Conservation (phyloP, 2,888 invertebrate genomes). For the Folsomia manolachei region DNA sequence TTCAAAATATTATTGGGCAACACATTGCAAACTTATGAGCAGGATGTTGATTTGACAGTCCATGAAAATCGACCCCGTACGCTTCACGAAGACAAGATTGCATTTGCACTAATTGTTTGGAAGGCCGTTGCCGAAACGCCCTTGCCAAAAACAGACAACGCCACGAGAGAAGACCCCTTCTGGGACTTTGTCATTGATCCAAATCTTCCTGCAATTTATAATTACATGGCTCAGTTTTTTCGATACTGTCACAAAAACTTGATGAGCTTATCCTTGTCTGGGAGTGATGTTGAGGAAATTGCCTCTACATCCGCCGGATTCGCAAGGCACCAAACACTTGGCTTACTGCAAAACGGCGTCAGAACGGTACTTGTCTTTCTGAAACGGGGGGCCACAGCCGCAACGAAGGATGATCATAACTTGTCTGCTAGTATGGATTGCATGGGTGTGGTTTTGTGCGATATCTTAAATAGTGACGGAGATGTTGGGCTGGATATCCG, state of each 20-base stretch:
- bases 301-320: constrained; percentile 18
- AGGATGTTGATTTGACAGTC: neutral
- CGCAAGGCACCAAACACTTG: constrained; percentile 30
- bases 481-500: constrained; percentile 41
- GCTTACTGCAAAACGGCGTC: constrained; percentile 26
- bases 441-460: constrained; percentile 14
- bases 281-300: neutral
- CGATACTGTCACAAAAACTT: neutral
- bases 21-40: neutral
- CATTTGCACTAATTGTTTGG: constrained; percentile 18
- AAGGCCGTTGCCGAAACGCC: constrained; percentile 22
- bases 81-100: neutral
- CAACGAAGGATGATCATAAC: neutral
- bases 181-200: constrained; percentile 25
- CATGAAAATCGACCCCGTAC: neutral
- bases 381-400: constrained; percentile 22
- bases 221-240: constrained; percentile 8
- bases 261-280: neutral
- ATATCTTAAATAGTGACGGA: constrained; percentile 1
- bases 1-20: neutral
- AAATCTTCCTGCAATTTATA: constrained; percentile 17
- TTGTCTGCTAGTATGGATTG: neutral
- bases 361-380: constrained; percentile 24
- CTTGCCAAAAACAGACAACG: neutral
- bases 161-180: neutral